Base-by-base conservation (phyloP, 2,797 vertebrate species). In the Peromyscus melanophrys region DNA sequence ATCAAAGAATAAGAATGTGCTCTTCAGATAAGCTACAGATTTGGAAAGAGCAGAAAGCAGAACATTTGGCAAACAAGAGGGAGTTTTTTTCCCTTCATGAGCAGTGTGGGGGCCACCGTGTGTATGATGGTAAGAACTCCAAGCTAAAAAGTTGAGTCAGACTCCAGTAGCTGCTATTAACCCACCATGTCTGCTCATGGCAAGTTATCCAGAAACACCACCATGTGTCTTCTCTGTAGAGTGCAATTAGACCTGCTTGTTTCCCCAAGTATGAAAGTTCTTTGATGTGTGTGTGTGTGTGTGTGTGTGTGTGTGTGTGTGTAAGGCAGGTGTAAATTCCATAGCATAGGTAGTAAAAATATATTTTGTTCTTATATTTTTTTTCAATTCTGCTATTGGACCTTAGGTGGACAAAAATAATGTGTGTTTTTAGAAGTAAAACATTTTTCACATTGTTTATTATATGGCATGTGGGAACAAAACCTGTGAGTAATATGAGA, bases 341-440 rank as follows among this genome's bases (percentile, higher is more conserved):
- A 43, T 11, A 90, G 27, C 40, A 43, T 52, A 77, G 57, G 73
- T 65, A 84, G 67, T 78, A 86, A 86, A 86, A 89, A 81, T 37
- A 82, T 49, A 69, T 88, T 96, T 96, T 82, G 34, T 40, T 91
- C 31, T 91, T 89, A 40, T 0, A 67, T 55, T 55, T 55, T 55
- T 96, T 88, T 19, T 6, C 9, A 49, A n/a, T 88, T 95, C 81
- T 96, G 34, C 84, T 82, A 75, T 73, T 80, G 89, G 16, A 90
- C 11, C 14, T 78, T 85, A 67, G 34, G 61, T 63, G 46, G 52
- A 78, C 73, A 85, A 84, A 84, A 94, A 89, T 86, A 90, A 87
- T 52, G 14, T 40, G 6, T 63, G 27, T 52, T 88, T 93, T 96
- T 92, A 82, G 78, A 96, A 94, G 81, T 85, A 88, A 88, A 94